phyloP scores from a whole-genome alignment of 2,888 invertebrate species.

The Plagodis pulveraria region DNA sequence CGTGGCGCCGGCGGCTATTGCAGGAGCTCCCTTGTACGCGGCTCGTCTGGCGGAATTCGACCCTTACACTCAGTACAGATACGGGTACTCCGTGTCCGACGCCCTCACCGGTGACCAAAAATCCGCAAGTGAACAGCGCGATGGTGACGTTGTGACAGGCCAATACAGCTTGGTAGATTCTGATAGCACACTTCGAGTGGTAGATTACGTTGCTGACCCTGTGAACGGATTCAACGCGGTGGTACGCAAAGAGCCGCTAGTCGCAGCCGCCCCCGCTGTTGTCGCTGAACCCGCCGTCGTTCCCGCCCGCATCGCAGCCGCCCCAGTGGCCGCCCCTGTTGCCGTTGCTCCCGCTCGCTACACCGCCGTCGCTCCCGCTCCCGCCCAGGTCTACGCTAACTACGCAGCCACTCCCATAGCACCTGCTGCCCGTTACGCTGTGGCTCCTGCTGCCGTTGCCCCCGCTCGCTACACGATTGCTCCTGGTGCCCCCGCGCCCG shows the following conservation, averaged over 20 bases:
- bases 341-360: conserved; percentile 43
- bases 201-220: conserved; percentile 73
- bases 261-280: conserved; percentile 42
- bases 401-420: conserved; percentile 58
- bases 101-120: conserved; percentile 78
- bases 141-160: conserved; percentile 82
- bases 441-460: conserved; percentile 38
- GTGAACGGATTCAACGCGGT: conserved; percentile 75
- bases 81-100: conserved; percentile 75
- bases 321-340: conserved; percentile 45
- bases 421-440: conserved; percentile 41
- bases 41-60: conserved; percentile 78
- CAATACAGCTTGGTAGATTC: conserved; percentile 73
- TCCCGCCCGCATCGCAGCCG: conserved; percentile 41
- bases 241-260: conserved; percentile 67
- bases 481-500: conserved; percentile 43
- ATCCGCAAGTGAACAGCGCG: conserved; percentile 77
- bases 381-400: conserved; percentile 86
- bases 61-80: conserved; percentile 84
- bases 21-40: conserved; percentile 54
- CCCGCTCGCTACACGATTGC: conserved; percentile 39
- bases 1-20: conserved; percentile 61
- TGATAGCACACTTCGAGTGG: conserved; percentile 71
- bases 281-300: conserved; percentile 51
- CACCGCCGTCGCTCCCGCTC: conserved; percentile 53